Base-by-base conservation (phyloP, 2,888 invertebrate species). In the Eupithecia abbreviata region DNA sequence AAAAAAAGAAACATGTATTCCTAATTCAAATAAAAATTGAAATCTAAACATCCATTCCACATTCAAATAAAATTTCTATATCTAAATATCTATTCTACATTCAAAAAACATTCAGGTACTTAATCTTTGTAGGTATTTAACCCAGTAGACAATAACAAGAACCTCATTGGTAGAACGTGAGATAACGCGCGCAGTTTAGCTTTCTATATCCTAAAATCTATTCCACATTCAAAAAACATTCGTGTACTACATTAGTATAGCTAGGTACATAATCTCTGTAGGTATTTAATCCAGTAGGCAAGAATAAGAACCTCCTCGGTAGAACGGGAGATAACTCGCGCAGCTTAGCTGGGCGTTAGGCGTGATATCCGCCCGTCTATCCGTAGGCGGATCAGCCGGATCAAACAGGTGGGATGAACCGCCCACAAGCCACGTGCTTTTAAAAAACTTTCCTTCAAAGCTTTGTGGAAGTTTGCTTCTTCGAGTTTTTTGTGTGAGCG, bases 341-440 rank as follows among this genome's bases (percentile, higher is more conserved):
- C 13, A 68, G 77, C 79, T 74, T 58, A 77, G 81, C 87, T 86
- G 87, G 88, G 87, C 87, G 84, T 84, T 84, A 92, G 93, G 93
- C 93, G 93, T 92, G 93, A 89, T 87, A 89, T 88, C 90, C 75
- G 88, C 85, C 85, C 86, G 85, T 84, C 83, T 87, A 90, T 91
- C 90, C 85, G 87, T 84, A 92, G 93, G 93, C 92, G 92, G 93
- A 93, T 93, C 92, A 92, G 91, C 91, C 90, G 93, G 95, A 95
- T 95, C 85, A 91, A 94, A 95, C 95, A 95, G 95, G 95, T 95
- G 92, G 92, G 95, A 95, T 95, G 95, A 95, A 93, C 94, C 91
- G 94, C 95, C 95, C 94, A 92, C 92, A 71, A 80, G 77, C 86
- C 93, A 94, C 94, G 94, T 93, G 94, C 13, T 73, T 81, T 84